Conservation (phyloP, 2,888 invertebrate species). For the Ormyrus labotus region DNA sequence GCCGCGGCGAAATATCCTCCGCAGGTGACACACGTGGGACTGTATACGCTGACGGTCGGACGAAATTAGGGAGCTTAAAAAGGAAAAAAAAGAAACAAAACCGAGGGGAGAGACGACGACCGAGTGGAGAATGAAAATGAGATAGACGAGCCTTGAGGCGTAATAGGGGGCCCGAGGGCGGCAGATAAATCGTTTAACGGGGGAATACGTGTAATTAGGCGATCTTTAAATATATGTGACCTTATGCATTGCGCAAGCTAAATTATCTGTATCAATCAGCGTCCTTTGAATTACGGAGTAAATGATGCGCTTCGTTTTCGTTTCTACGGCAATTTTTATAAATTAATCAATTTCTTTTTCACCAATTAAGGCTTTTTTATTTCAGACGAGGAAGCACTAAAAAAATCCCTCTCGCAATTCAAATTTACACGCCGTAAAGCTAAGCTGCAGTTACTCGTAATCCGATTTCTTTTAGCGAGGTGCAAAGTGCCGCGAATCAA, state of each 20-base stretch:
- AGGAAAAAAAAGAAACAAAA: background rate
- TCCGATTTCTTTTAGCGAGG: too few relatives aligned
- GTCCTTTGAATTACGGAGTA: too few relatives aligned
- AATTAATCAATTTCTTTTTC: too few relatives aligned
- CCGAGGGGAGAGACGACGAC: too few relatives aligned
- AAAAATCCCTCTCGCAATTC: too few relatives aligned
- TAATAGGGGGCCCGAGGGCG: conserved; percentile 17
- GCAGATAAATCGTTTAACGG: conserved; percentile 48
- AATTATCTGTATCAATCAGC: conserved; percentile 37
- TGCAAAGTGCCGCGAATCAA: too few relatives aligned
- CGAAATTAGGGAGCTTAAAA: conserved; percentile 40
- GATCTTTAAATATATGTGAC: conserved; percentile 35
- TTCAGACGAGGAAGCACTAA: too few relatives aligned
- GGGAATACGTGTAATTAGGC: conserved; percentile 45
- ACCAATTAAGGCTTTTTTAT: too few relatives aligned
- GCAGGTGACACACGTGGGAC: conserved; percentile 59
- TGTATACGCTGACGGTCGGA: conserved; percentile 8
- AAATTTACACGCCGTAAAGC: too few relatives aligned
- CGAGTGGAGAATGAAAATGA: conserved; percentile 46
- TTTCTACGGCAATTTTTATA: too few relatives aligned
- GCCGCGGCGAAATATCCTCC: conserved; percentile 46
- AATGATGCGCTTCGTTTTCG: too few relatives aligned
- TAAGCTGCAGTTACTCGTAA: too few relatives aligned
- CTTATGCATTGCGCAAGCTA: background rate
- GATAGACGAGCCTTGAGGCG: conserved; percentile 27